Evolutionary conservation across 2,888 invertebrate genomes (phyloP), one percentile per base, ranked within the genome.

Genomic region (Gymnocheta viridis): DNA sequence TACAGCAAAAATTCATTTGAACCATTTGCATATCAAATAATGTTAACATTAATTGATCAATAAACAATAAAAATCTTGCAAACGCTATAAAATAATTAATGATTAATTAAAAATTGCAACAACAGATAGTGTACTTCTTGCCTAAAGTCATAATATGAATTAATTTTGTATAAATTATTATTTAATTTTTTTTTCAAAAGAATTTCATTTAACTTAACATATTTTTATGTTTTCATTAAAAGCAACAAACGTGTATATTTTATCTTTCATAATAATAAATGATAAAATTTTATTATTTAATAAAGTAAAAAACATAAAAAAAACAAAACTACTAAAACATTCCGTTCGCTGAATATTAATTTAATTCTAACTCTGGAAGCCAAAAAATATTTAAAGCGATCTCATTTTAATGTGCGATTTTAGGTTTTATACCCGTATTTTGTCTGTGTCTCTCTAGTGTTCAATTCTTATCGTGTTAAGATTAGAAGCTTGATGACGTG

Each of bases 401-500:
- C 78, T 62, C 29, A 51, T 70, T 70, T 78, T 41, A 78, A 78
- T 54, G 56, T 67, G 19, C 10, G n/a, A 56, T 56, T 66, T 66
- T 32, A 22, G 41, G 22, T 69, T 51, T 24, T 47, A 19, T 17
- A 41, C n/a, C n/a, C n/a, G 24, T 32, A 35, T 58, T 56, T 66
- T 27, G 24, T 51, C 38, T 60, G 32, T 32, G 2, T 6, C 27
- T 14, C n/a, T 22, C 67, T 24, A 47, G 2, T 70, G 19, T 58
- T 22, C 14, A 70, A 24, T 41, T 2, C 17, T 24, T 62, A 62
- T 62, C 51, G 47, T 70, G 44, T 70, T 70, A 10, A 54, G 70
- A 79, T 79, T 47, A 70, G 41, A 56, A 70, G 70, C 70, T 64
- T 70, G 49, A 60, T 78, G 62, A 54, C 49, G 44, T 54, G 69